phyloP scores from a whole-genome alignment of 2,888 invertebrate genomes.

The Mesorhabditis spiculigera region DNA sequence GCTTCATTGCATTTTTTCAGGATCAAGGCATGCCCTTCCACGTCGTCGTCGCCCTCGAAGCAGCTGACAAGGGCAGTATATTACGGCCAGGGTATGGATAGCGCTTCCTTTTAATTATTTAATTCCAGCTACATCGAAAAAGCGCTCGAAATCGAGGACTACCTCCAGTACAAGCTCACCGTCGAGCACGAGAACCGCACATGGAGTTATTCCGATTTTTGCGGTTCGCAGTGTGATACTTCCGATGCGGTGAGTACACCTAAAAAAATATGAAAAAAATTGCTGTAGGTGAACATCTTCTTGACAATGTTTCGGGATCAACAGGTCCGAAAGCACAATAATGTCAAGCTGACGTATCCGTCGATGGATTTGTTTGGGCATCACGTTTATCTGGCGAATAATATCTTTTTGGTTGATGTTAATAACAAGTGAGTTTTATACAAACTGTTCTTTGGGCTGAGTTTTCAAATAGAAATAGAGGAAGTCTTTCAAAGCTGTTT shows the following conservation, averaged over 20 bases:
- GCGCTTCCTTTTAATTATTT: not conserved
- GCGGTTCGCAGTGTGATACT: slow-evolving; percentile 57
- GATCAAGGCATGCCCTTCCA: slow-evolving; percentile 56
- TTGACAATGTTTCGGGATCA: slow-evolving; percentile 55
- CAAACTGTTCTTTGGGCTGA: too few relatives aligned
- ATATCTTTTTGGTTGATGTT: slow-evolving; percentile 52
- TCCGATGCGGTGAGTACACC: slow-evolving; percentile 44
- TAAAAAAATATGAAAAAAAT: slow-evolving; percentile 5
- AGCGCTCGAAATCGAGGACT: slow-evolving; percentile 55
- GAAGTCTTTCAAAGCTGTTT: too few relatives aligned
- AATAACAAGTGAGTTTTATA: slow-evolving; percentile 40
- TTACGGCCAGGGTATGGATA: slow-evolving; percentile 43
- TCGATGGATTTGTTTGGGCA: slow-evolving; percentile 58
- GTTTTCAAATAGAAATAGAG: too few relatives aligned
- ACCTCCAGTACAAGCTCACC: slow-evolving; percentile 54
- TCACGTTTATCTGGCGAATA: slow-evolving; percentile 55
- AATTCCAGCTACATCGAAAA: slow-evolving; percentile 51
- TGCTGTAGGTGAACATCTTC: slow-evolving; percentile 45
- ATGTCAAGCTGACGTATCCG: slow-evolving; percentile 55
- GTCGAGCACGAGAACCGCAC: slow-evolving; percentile 39
- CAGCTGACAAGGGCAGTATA: slow-evolving; percentile 50
- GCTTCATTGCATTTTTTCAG: slow-evolving; percentile 14
- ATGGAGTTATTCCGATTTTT: slow-evolving; percentile 55
- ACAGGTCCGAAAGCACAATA: slow-evolving; percentile 35
- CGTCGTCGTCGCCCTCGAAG: slow-evolving; percentile 53